Evolutionary conservation across 2,888 invertebrate species (phyloP), one percentile per base, ranked within the genome.

Genomic region (Hedychridium roseum): DNA sequence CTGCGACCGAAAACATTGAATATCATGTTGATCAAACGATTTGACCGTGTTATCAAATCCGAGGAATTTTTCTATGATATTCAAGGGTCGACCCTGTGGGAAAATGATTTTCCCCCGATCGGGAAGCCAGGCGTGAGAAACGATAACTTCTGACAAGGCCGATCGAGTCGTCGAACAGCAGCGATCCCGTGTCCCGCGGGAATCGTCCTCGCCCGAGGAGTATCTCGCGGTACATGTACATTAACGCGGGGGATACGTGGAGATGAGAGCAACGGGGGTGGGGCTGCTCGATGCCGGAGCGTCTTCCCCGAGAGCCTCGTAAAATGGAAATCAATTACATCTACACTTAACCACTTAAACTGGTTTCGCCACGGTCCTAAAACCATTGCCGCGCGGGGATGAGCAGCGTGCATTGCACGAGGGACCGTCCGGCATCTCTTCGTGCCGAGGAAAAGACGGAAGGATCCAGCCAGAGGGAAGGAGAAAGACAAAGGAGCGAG

Each of bases 301-400:
- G 52, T 61, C 66, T 57, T 31, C 60, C 63, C 48, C 51, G 64
- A 55, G 66, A 57, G 67, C 68, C 75, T 78, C 78, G 73, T 78
- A 78, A 78, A 78, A 78, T 78, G 78, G 77, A 78, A 78, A 78
- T 78, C 78, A 77, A 78, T 77, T 79, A 78, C 76, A 79, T 76
- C 73, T 74, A 72, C 77, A 70, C 76, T 78, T 78, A 77, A 76
- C 75, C 77, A 76, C 77, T 77, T 78, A 77, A 78, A 78, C 78
- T 78, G 78, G 76, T 77, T 79, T 78, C 76, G 77, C 76, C 72
- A 79, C 75, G 77, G 74, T 75, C 73, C 68, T 71, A 71, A 72
- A 70, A 71, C 64, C 57, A 60, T 47, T 53, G 44, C 27, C 51
- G 47, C 52, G 57, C 46, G 54, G 50, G 49, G 54, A 53, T 54